Percentiles rank a stretch among this genome's conserved stretches.
phyloP scores from a whole-genome alignment of 2,113 vertebrate genomes.

The Hyaena hyaena region DNA sequence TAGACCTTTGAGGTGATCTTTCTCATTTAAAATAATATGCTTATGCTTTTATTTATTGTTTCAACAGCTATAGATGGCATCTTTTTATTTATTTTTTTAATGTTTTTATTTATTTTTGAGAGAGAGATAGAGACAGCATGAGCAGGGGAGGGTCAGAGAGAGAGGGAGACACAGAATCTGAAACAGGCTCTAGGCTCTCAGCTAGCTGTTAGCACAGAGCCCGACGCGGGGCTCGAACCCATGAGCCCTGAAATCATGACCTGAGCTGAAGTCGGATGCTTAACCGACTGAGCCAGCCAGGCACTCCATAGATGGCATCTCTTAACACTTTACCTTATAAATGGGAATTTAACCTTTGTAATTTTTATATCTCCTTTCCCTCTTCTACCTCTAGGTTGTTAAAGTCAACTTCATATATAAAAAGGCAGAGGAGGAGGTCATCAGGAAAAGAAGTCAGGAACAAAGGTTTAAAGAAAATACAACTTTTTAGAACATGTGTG shows the following conservation, averaged over 20 bases:
- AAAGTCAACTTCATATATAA: background rate
- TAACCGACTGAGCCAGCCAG: too few relatives aligned
- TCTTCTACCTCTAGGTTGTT: background rate
- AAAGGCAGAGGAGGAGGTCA: background rate
- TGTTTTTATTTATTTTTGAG: too few relatives aligned
- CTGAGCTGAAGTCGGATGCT: too few relatives aligned
- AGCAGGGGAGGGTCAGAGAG: too few relatives aligned
- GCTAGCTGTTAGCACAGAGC: too few relatives aligned
- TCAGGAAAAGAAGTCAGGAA: background rate
- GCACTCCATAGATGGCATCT: background rate
- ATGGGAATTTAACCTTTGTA: background rate
- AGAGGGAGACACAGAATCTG: too few relatives aligned
- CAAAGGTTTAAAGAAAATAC: background rate
- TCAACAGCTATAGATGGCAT: background rate
- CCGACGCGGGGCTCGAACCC: too few relatives aligned
- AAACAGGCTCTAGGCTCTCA: too few relatives aligned
- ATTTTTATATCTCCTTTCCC: background rate
- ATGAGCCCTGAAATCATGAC: too few relatives aligned
- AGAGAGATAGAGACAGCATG: too few relatives aligned
- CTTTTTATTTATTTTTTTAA: background rate
- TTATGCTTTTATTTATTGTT: background rate
- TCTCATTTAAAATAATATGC: background rate
- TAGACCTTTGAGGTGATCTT: background rate
- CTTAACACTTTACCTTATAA: background rate
- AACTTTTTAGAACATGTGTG: background rate